Base-by-base conservation (phyloP, 1,140 invertebrate genomes). In the Tetramorium parvispinum region DNA sequence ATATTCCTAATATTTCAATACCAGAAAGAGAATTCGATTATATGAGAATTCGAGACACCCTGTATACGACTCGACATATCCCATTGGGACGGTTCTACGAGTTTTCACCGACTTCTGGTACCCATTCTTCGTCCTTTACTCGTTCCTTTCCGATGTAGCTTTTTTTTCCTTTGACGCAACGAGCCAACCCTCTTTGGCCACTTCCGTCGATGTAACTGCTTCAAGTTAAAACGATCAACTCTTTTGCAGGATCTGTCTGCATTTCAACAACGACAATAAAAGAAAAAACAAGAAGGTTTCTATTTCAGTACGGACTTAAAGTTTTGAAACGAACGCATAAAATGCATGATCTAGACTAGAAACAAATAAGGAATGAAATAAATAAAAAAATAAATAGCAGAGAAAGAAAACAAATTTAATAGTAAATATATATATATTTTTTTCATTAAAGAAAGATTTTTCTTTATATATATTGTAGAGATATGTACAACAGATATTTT, bases 21-120 rank as follows among this genome's bases (percentile, higher is more conserved):
- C 7, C 16, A 18, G 3, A 82, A 73, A 57, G 1, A 57, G 11
- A 71, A 57, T 8, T 27, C 24, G 21, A 32, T 32, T 63, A 78
- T 8, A 65, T 82, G 7, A 55, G 18, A 82, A 55, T 5, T 46
- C 40, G 24, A 59, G 68, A 71, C 68, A 83, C 53, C 46, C 65
- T 59, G n/a, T 53, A n/a, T 59, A 86, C 13, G 5, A 51, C 24
- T 27, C 18, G 27, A n/a, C 53, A 16, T 71, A 43, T 86, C 27
- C 65, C 59, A 27, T 66, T 18, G 65, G 57, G 55, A 81, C 40
- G 85, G 55, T 87, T 87, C 70, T 53, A 86, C 86, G 86, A 88
- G 86, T 91, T 91, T 88, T 83, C 76, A 68, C 73, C 85, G 81
- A 90, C 88, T 90, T 86, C 81, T 85, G 82, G 65, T 81, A 73